Evolutionary conservation across 2,888 invertebrate species (phyloP), one percentile per base, ranked within the genome.

Genomic region (Orthosia incerta): DNA sequence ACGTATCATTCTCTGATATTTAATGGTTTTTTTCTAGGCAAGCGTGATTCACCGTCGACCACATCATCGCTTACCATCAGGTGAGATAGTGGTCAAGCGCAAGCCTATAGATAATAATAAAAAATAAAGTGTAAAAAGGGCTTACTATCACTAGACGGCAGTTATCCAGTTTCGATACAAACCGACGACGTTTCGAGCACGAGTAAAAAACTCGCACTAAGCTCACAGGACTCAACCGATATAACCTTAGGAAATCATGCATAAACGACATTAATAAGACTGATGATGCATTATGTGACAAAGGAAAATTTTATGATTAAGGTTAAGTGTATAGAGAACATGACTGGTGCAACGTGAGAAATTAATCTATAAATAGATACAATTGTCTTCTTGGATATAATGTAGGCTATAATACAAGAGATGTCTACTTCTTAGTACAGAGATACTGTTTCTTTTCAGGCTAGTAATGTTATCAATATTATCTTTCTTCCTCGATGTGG

Each of bases 291-390:
- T 18, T 57, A 31, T 4, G 13, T 20, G 53, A 50, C 59, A 60
- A 50, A 16, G 76, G 53, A 66, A 65, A 20, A 53, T 53, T 51
- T 76, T 65, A 20, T 55, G 15, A 55, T n/a, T n/a, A 51, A 48
- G 15, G 31, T 48, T 55, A 31, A 23, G 20, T 45, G 26, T 23
- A 15, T 51, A 20, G 5, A 64, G 18, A n/a, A 53, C n/a, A 39
- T 60, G 4, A 53, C 11, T 48, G 23, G 12, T 53, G 13, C 16
- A 64, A 48, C 12, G 11, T 74, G 31, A 31, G 7, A 18, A 23
- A 12, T 9, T 31, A 64, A 73, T n/a, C 18, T 45, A 45, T 50
- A 12, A 5, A 50, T 73, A n/a, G 23, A 57, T 45, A n/a, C 39
- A 51, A 1, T 13, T 20, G 39, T 69, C 2, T 68, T 20, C 15